phyloP scores from a whole-genome alignment of 2,797 vertebrate species.

The Pipistrellus kuhlii region DNA sequence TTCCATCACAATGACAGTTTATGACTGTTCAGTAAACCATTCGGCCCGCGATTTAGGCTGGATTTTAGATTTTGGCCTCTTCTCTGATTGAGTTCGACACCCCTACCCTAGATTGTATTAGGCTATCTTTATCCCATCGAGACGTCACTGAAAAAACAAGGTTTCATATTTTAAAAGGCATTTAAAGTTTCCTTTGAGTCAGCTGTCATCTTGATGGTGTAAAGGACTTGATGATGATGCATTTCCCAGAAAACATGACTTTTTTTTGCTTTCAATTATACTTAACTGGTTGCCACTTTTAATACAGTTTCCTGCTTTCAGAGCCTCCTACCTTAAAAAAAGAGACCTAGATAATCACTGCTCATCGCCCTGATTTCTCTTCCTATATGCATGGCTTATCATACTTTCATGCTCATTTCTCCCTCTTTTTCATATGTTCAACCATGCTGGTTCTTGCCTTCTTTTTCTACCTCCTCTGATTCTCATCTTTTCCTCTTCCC shows the following conservation, averaged over 20 bases:
- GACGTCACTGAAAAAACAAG: neutral
- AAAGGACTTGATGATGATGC: neutral
- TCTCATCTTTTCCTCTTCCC: neutral
- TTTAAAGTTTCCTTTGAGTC: neutral
- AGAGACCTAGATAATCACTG: neutral
- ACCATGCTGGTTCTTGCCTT: neutral
- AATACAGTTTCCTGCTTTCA: neutral
- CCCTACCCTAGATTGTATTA: neutral
- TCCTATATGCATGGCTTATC: fast-evolving
- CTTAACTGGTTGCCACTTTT: neutral
- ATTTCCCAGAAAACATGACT: conserved; percentile 31
- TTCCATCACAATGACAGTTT: no score
- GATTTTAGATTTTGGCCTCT: no score
- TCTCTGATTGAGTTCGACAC: no score
- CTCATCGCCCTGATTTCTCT: neutral
- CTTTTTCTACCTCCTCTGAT: neutral
- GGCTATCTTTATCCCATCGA: neutral
- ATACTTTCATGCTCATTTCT: neutral
- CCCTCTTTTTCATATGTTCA: neutral
- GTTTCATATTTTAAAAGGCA: neutral
- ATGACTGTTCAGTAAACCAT: no score
- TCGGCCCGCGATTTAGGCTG: no score
- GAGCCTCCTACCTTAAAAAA: neutral
- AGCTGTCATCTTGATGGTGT: neutral
- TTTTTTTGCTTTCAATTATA: neutral